Evolutionary conservation across 2,888 invertebrate species (phyloP), one percentile per base, ranked within the genome.

Genomic region (Hirtodrosophila histrioides): DNA sequence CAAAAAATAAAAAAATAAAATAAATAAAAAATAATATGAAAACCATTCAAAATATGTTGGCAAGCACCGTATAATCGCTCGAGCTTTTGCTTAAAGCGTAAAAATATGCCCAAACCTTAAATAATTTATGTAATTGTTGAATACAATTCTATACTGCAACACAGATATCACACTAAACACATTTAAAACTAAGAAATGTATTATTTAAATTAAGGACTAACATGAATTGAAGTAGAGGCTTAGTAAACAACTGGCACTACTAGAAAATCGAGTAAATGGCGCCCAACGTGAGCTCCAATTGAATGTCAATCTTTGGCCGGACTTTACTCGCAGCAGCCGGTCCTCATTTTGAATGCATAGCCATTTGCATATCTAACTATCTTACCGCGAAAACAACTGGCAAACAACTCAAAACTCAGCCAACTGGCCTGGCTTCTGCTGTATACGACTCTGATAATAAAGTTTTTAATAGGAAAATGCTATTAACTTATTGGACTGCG

Each of bases 401-500:
- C 56, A 10, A 40, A 33, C 53, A 40, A 49, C 50, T 40, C 40
- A 56, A 50, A 50, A 43, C 68, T 68, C 12, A 46, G 49, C 37
- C 55, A 27, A 41, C 43, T 70, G 46, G 31, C 48, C 35, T 67
- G 54, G 40, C 37, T 71, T 12, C 51, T 40, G 51, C 61, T 50
- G 55, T 70, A 55, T 68, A 69, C 49, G 23, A 55, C 40, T 27
- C 69, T 68, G 86, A 87, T 85, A 85, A 83, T 87, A 83, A 78
- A 85, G 82, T 78, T 82, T 80, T 82, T 86, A 82, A 86, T 86
- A 84, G 85, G 82, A 82, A 84, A 86, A 69, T 61, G 81, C 82
- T 81, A 80, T 82, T 86, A 82, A 84, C 85, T 82, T 82, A 82
- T 82, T 86, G 78, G 58, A 58, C 82, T 57, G 17, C 67, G 44